Base-by-base conservation (phyloP, 1,140 invertebrate species). In the Monochamus saltuarius region DNA sequence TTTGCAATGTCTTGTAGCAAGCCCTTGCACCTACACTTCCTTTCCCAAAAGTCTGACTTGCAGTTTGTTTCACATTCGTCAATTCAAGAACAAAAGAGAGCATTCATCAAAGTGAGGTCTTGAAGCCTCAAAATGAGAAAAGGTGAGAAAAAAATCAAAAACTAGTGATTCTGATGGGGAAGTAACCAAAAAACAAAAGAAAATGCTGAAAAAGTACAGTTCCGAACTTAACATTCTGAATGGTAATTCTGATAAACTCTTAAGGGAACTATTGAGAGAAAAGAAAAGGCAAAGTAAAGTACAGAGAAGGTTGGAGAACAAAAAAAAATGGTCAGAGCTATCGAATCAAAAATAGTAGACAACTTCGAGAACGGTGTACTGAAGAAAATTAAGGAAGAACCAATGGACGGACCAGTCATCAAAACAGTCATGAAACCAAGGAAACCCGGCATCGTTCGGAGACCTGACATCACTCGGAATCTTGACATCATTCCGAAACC, bases 81-180 rank as follows among this genome's bases (percentile, higher is more conserved):
- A n/a, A n/a, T n/a, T n/a, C 45, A 36, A 51, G 10, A 51, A 59
- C 72, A 51, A 14, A 71, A 0, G 59, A 73, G 14, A 66, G 50
- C 47, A 59, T 75, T 22, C 46, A 71, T 52, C 43, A 64, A 54
- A 62, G 71, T 22, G 42, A 29, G 6, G 6, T 6, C 74, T 10
- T 6, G 38, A 9, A 50, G 54, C 17, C n/a, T 38, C 10, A 72
- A 74, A 61, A 43, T 70, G 46, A 67, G 69, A 62, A 67, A 63
- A 63, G 49, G 38, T 60, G 22, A 57, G 16, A 38, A 59, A 52
- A 43, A 11, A 40, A 13, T 22, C 10, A n/a, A 29, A 13, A 56
- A 7, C 29, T 29, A 29, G 22, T 29, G 22, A 29, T 29, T 29
- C 22, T 6, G 22, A 29, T 3, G 22, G 22, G 2, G 22, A 29